These are phyloP conservation scores for Gavialis gangeticus DNA, from an alignment of 2,113 vertebrate species.

Conservation along the genomic window DNA sequence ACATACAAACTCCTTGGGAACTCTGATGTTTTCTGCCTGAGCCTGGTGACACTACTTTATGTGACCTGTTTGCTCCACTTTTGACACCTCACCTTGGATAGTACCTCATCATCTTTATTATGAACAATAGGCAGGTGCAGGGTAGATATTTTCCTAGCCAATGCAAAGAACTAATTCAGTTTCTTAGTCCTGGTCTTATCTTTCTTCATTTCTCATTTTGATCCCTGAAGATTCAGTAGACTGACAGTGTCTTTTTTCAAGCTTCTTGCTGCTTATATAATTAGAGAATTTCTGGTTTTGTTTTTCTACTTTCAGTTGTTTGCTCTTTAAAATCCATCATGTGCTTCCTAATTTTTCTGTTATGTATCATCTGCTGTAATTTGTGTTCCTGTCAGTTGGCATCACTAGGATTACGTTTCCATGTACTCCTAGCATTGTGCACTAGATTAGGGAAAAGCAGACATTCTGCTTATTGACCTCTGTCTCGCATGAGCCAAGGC, in stretches of 20 bases:
- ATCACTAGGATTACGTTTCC: constrained; percentile 2
- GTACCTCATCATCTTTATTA: constrained; percentile 15
- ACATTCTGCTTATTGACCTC: constrained; percentile 20
- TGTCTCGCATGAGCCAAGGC: background rate
- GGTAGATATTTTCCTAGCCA: background rate
- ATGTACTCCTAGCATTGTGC: background rate
- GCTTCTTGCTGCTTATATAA: background rate
- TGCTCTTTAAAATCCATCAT: background rate
- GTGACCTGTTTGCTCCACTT: background rate
- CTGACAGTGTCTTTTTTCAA: constrained; percentile 23
- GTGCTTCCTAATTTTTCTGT: background rate
- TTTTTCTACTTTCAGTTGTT: background rate
- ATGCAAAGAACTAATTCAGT: constrained; percentile 48
- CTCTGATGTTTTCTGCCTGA: background rate
- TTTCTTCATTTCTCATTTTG: background rate
- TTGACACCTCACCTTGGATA: background rate
- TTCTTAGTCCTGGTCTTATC: background rate
- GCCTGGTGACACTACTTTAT: background rate
- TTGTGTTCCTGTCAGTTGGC: background rate
- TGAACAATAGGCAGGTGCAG: background rate
- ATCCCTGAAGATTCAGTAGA: constrained; percentile 8
- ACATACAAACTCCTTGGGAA: background rate
- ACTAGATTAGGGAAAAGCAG: background rate
- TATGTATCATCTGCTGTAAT: background rate
- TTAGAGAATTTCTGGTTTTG: background rate